Evolutionary conservation across 2,797 vertebrate genomes (phyloP).

Genomic region (Silurus aristotelis): DNA sequence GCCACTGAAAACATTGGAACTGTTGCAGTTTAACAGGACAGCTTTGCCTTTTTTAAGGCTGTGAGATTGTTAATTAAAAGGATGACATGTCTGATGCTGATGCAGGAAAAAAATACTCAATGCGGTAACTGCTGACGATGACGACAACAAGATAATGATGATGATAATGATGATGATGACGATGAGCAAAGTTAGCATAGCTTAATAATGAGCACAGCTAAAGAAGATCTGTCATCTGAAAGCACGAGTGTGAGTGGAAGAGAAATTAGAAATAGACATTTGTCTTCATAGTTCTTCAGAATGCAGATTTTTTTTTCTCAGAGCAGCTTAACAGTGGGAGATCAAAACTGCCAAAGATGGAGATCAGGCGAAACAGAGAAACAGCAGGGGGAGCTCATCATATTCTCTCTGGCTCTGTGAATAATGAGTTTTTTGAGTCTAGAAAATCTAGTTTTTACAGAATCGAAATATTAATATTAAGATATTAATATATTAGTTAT

Average conservation of each 20-base stretch:
- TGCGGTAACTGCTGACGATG: not conserved
- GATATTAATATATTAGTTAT: not conserved
- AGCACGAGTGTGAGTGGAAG: not conserved
- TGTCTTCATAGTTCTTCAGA: not conserved
- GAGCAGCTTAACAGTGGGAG: not conserved
- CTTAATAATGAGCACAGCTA: not conserved
- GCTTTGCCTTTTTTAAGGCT: not conserved
- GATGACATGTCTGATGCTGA: not conserved
- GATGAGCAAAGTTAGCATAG: not conserved
- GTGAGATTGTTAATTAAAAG: not conserved
- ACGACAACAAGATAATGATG: not conserved
- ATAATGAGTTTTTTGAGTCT: not conserved
- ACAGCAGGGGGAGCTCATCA: slow-evolving; percentile 22
- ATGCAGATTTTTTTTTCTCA: not conserved
- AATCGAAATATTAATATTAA: not conserved
- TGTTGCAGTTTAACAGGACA: not conserved
- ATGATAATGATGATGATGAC: not conserved
- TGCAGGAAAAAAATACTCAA: not conserved
- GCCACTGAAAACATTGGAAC: slow-evolving; percentile 13
- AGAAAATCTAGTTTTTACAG: not conserved
- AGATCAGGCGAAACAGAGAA: not conserved
- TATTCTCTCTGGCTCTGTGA: slow-evolving; percentile 6
- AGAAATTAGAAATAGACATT: not conserved
- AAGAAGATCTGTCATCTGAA: not conserved
- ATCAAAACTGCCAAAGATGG: slow-evolving; percentile 3